phyloP scores from a whole-genome alignment of 1,140 invertebrate genomes.

The Leptopilina boulardi region DNA sequence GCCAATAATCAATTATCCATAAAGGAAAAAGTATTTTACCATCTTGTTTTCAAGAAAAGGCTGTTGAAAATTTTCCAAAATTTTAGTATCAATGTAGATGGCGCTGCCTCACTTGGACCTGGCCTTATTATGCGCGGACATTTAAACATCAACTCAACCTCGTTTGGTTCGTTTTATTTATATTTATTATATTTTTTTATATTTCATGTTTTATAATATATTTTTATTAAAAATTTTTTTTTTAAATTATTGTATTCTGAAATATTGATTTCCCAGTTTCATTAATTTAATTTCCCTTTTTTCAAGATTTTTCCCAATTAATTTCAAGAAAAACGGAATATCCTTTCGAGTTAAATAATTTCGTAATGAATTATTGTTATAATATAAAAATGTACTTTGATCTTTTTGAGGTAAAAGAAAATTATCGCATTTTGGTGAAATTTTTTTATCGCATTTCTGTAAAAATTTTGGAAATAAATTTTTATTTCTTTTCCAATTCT shows the following conservation, averaged over 20 bases:
- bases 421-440: background rate
- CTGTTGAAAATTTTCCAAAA: too few relatives aligned
- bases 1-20: too few relatives aligned
- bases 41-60: too few relatives aligned
- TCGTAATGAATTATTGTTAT: background rate
- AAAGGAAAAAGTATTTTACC: too few relatives aligned
- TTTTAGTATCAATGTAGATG: too few relatives aligned
- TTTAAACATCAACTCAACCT: too few relatives aligned
- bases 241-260: background rate
- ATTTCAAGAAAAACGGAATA: background rate
- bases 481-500: background rate
- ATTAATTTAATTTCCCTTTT: background rate
- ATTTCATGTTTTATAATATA: too few relatives aligned
- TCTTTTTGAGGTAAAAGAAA: too few relatives aligned
- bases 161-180: too few relatives aligned
- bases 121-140: too few relatives aligned
- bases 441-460: background rate
- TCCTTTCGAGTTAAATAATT: conserved; percentile 2
- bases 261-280: background rate
- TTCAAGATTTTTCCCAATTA: background rate
- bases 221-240: too few relatives aligned
- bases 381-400: background rate
- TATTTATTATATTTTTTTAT: background rate
- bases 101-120: too few relatives aligned
- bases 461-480: background rate